A percentile compares a stretch with the other conserved stretches of the same genome.
Evolutionary conservation across 2,797 vertebrate species (phyloP).

Genomic region (Sebastes minor): DNA sequence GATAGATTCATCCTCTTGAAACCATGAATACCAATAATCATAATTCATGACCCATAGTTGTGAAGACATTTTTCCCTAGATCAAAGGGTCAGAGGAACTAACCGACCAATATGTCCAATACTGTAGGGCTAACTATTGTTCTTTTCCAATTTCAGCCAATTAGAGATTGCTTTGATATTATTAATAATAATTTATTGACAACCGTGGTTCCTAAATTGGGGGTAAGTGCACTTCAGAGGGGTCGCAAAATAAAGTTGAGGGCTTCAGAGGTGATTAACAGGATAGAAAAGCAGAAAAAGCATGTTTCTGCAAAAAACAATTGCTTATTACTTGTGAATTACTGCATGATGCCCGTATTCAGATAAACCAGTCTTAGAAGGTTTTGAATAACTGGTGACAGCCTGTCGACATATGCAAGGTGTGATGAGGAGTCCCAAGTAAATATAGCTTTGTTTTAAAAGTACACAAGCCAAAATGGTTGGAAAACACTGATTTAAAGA

Average conservation of each 20-base stretch:
- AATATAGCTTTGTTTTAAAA: background rate
- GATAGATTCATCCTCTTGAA: background rate
- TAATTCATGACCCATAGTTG: background rate
- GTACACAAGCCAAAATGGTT: background rate
- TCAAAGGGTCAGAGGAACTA: background rate
- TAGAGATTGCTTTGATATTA: background rate
- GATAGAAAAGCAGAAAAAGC: background rate
- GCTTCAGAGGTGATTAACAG: background rate
- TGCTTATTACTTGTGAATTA: background rate
- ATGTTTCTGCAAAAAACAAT: background rate
- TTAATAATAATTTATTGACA: background rate
- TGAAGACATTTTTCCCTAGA: background rate
- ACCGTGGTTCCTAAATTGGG: background rate
- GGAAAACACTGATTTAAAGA: background rate
- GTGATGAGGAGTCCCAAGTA: background rate
- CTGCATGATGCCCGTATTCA: background rate
- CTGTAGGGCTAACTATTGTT: background rate
- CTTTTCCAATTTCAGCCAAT: background rate
- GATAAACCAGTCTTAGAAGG: background rate
- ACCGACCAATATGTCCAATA: background rate
- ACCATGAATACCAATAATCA: background rate
- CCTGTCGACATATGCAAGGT: background rate
- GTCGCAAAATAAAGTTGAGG: no score
- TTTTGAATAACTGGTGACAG: background rate
- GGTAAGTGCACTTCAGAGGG: accelerated